Evolutionary conservation across 2,888 invertebrate genomes (phyloP).

Genomic region (Hirtodrosophila confusa): DNA sequence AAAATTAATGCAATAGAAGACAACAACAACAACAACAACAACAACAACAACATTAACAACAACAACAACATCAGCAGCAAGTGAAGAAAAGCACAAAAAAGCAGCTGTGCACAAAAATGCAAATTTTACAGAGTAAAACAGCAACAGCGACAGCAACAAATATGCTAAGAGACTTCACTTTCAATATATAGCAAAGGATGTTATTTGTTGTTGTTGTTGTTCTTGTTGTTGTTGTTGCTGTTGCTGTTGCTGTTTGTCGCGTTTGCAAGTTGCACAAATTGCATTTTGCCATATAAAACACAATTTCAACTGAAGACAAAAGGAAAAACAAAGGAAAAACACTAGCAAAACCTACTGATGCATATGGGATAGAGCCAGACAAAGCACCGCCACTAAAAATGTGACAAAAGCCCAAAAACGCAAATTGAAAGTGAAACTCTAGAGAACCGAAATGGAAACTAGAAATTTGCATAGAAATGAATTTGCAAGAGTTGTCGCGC

Average conservation of each 20-base stretch:
- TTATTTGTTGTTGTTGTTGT: constrained; percentile 58
- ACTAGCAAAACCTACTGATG: constrained; percentile 33
- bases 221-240: constrained; percentile 64
- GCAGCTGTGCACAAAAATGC: constrained; percentile 78
- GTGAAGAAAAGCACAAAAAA: constrained; percentile 76
- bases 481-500: constrained; percentile 69
- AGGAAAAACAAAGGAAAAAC: constrained; percentile 34
- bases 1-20: constrained; percentile 80
- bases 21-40: constrained; percentile 44
- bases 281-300: constrained; percentile 81
- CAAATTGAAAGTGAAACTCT: constrained; percentile 76
- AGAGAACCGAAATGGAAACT: constrained; percentile 74
- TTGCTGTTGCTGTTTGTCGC: constrained; percentile 75
- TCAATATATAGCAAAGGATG: constrained; percentile 80
- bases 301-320: constrained; percentile 76
- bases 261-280: constrained; percentile 80
- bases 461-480: constrained; percentile 81
- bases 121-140: constrained; percentile 74
- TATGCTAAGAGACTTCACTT: constrained; percentile 80
- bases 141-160: constrained; percentile 50
- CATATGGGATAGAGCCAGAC: constrained; percentile 36
- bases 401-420: constrained; percentile 73
- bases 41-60: constrained; percentile 55
- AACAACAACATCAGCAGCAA: constrained; percentile 52
- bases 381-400: constrained; percentile 56